Percentiles rank a stretch among this genome's conserved stretches.
Evolutionary conservation across 2,113 vertebrate genomes (phyloP).

Genomic region (Bagarius yarrelli): DNA sequence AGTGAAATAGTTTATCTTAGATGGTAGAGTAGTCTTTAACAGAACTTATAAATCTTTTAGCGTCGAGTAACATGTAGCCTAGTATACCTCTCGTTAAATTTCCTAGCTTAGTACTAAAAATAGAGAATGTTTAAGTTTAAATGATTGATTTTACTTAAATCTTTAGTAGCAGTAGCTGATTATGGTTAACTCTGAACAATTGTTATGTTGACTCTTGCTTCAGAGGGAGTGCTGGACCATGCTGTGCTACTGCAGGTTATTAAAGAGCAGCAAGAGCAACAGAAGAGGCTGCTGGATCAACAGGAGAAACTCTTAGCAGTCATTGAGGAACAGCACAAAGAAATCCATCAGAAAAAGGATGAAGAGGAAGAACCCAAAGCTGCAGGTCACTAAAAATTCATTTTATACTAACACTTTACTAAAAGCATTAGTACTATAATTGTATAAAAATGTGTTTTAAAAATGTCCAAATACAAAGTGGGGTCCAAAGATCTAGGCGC

Average conservation of each 20-base stretch:
- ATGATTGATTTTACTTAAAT: neutral
- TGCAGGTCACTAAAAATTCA: constrained; percentile 16
- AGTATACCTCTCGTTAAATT: neutral
- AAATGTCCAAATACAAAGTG: neutral
- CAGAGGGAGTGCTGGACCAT: constrained; percentile 88
- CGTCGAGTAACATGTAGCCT: neutral
- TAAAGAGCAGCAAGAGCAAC: constrained; percentile 92
- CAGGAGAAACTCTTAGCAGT: constrained; percentile 92
- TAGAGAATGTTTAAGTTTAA: too few relatives aligned
- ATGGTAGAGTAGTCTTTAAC: neutral
- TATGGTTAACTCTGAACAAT: neutral
- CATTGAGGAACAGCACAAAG: constrained; percentile 96
- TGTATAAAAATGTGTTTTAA: neutral
- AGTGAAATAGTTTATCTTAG: neutral
- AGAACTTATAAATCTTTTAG: neutral
- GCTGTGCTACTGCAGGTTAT: constrained; percentile 89
- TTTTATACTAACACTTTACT: neutral
- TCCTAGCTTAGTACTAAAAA: neutral
- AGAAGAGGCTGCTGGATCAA: constrained; percentile 93
- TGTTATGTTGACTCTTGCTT: constrained; percentile 53
- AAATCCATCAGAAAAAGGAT: constrained; percentile 87
- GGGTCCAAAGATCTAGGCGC: neutral
- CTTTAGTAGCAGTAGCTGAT: neutral
- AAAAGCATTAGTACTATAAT: neutral
- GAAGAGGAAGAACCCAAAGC: constrained; percentile 48